A percentile compares a stretch with the other conserved stretches of the same genome.
These are phyloP conservation scores for Darevskia nairensis DNA, from an alignment of 2,797 vertebrate species.

Conservation along the genomic window DNA sequence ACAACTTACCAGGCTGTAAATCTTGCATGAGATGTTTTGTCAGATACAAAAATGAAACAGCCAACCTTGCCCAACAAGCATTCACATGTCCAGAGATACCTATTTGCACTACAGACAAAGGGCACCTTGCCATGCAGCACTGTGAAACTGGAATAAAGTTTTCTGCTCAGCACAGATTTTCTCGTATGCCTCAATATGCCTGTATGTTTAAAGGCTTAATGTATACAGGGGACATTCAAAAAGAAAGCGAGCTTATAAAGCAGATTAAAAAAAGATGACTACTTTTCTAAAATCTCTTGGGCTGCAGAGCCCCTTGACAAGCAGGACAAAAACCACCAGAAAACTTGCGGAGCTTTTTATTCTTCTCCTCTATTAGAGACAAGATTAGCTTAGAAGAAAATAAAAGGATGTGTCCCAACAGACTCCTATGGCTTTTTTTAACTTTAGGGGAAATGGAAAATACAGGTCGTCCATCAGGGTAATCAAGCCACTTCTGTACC, in stretches of 20 bases:
- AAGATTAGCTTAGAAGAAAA: constrained; percentile 1
- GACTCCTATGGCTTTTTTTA: not conserved
- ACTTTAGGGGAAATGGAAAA: not conserved
- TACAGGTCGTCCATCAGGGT: not conserved
- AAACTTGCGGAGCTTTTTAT: not conserved
- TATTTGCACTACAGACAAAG: not conserved
- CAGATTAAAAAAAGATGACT: not conserved
- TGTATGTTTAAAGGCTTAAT: constrained; percentile 28
- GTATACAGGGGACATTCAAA: not conserved
- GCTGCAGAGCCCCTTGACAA: constrained; percentile 38
- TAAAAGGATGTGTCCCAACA: not conserved
- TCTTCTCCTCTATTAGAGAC: not conserved
- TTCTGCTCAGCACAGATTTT: constrained; percentile 5
- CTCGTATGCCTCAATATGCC: not conserved
- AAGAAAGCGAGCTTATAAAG: constrained; percentile 26
- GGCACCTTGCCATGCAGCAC: not conserved
- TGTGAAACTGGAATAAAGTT: not conserved
- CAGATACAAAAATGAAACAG: not conserved
- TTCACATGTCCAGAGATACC: not conserved
- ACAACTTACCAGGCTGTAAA: constrained; percentile 16
- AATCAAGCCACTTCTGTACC: no score
- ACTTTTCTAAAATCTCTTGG: not conserved
- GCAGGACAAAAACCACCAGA: not conserved
- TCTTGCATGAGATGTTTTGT: not conserved
- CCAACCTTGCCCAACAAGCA: not conserved